Evolutionary conservation across 1,140 invertebrate species (phyloP).

Genomic region (Odontomachus brunneus): DNA sequence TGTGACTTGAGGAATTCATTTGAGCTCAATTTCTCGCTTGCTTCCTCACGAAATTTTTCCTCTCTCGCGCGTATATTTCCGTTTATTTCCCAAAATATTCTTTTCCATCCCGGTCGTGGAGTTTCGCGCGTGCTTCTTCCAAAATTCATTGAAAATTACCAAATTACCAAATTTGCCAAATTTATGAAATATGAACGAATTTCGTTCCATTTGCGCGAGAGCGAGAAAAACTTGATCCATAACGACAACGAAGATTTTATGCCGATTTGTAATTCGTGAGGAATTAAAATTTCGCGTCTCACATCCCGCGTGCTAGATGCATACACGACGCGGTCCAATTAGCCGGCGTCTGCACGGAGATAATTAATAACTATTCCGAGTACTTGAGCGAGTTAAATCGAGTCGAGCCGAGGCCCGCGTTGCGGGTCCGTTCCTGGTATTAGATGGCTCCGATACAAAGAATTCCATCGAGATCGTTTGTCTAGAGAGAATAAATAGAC

Average conservation of each 20-base stretch:
- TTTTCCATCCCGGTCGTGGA: too few species aligned
- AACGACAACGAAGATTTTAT: not conserved
- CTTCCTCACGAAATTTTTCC: too few species aligned
- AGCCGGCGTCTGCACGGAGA: slow-evolving; percentile 38
- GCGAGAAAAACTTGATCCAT: not conserved
- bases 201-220: not conserved
- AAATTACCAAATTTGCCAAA: too few species aligned
- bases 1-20: slow-evolving; percentile 45
- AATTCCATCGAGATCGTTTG: not conserved
- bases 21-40: not conserved
- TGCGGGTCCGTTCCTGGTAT: slow-evolving; percentile 31
- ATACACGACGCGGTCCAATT: slow-evolving; percentile 56
- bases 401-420: slow-evolving; percentile 43
- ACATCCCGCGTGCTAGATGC: not conserved
- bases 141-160: too few species aligned
- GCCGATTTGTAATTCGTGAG: not conserved
- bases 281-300: slow-evolving; percentile 48
- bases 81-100: too few species aligned
- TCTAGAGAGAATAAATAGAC: not conserved
- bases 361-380: slow-evolving; percentile 72
- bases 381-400: slow-evolving; percentile 69
- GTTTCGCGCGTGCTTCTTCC: too few species aligned
- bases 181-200: too few species aligned
- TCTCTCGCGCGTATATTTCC: too few species aligned
- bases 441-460: slow-evolving; percentile 37